Conservation (phyloP, 2,797 vertebrate species). For the Typhlichthys eigenmanni region DNA sequence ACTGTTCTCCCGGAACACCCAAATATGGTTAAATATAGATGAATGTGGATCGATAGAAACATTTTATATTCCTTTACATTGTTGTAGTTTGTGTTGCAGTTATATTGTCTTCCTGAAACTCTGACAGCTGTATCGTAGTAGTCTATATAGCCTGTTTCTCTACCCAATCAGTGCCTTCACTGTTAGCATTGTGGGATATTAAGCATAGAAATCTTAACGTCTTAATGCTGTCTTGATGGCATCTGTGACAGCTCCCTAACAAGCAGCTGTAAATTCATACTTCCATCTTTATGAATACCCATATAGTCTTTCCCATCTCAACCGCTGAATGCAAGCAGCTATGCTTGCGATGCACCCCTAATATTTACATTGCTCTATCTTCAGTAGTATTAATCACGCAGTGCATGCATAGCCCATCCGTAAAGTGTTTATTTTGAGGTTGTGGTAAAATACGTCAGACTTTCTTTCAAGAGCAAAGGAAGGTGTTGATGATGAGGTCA, state of each 20-base stretch:
- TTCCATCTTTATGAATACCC: neutral
- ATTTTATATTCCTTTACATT: too few species aligned
- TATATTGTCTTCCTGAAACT: too few species aligned
- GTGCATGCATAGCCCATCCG: slow-evolving; percentile 1
- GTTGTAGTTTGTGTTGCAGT: too few species aligned
- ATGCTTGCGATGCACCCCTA: neutral
- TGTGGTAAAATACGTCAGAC: neutral
- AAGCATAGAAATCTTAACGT: slow-evolving; percentile 10
- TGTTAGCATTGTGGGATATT: slow-evolving; percentile 37
- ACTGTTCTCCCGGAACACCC: too few species aligned
- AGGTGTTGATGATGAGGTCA: too few species aligned
- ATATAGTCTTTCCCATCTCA: slow-evolving; percentile 2
- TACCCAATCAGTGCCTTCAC: slow-evolving; percentile 70
- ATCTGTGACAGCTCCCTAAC: neutral
- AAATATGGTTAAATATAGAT: too few species aligned
- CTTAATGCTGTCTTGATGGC: slow-evolving; percentile 12
- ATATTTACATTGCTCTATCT: slow-evolving; percentile 54
- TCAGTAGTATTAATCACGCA: neutral
- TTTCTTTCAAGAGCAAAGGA: too few species aligned
- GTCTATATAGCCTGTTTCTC: slow-evolving; percentile 22
- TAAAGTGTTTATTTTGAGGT: neutral
- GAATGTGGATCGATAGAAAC: too few species aligned
- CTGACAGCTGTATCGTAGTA: neutral
- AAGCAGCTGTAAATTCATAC: neutral
- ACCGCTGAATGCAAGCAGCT: neutral